These are phyloP conservation scores for Drosophila nigromelanica DNA, from an alignment of 1,140 invertebrate species.

Conservation along the genomic window DNA sequence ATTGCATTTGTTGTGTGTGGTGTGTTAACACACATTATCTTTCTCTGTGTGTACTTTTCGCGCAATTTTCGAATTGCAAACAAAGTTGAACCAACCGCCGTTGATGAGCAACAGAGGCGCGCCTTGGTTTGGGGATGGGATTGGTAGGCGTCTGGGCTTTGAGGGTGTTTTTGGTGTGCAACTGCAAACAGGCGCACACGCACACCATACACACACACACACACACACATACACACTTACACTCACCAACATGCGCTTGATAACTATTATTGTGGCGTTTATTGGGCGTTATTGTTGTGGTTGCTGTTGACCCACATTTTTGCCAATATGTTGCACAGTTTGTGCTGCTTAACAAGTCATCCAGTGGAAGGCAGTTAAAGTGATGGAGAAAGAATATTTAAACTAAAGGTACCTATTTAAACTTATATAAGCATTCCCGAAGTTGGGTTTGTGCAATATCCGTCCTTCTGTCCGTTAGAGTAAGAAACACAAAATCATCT, in stretches of 20 bases:
- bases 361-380: background rate
- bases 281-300: conserved; percentile 75
- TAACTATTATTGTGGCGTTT: conserved; percentile 70
- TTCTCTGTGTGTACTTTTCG: conserved; percentile 59
- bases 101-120: conserved; percentile 61
- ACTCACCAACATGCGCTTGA: conserved; percentile 34
- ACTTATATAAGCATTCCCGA: background rate
- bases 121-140: conserved; percentile 51
- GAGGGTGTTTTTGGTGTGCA: conserved; percentile 42
- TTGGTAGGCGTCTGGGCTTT: conserved; percentile 11
- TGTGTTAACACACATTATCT: background rate
- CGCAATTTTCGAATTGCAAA: conserved; percentile 70
- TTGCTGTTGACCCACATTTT: conserved; percentile 76
- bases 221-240: conserved; percentile 24
- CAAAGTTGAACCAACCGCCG: conserved; percentile 64
- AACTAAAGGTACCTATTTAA: background rate
- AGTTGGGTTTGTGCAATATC: too few species aligned
- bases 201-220: conserved; percentile 11
- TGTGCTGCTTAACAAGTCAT: conserved; percentile 29
- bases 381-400: background rate
- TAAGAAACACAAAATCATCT: too few species aligned
- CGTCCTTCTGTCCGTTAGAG: too few species aligned
- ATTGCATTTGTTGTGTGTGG: conserved; percentile 47
- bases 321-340: conserved; percentile 72
- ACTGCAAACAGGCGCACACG: conserved; percentile 46